A percentile compares a stretch with the other conserved stretches of the same genome.
Evolutionary conservation across 2,113 vertebrate species (phyloP).

Genomic region (Phoxinus phoxinus): DNA sequence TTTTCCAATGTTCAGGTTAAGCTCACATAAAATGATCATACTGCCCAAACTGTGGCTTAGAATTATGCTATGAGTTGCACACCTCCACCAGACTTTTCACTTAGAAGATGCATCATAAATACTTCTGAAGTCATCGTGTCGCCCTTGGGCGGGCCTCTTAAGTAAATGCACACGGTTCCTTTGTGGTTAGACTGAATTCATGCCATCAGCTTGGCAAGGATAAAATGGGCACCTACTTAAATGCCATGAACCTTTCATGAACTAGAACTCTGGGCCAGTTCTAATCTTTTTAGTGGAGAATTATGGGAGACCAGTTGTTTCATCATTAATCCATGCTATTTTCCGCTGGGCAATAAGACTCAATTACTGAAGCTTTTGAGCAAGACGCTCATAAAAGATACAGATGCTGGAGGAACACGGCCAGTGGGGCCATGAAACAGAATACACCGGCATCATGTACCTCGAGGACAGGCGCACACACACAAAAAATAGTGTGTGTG

Average conservation of each 20-base stretch:
- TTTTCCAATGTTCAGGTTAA: constrained; percentile 8
- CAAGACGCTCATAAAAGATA: constrained; percentile 60
- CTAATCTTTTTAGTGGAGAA: constrained; percentile 50
- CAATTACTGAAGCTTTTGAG: constrained; percentile 50
- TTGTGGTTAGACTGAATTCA: constrained; percentile 62
- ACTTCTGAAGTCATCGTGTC: constrained; percentile 32
- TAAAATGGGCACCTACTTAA: constrained; percentile 42
- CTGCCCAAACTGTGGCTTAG: not conserved
- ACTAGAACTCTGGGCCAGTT: constrained; percentile 47
- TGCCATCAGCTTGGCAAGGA: constrained; percentile 50
- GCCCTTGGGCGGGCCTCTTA: constrained; percentile 25
- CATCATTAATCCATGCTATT: constrained; percentile 59
- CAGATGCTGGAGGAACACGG: constrained; percentile 59
- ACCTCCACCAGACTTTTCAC: not conserved
- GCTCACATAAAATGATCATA: constrained; percentile 4
- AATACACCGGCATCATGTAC: constrained; percentile 45
- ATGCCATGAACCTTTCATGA: constrained; percentile 63
- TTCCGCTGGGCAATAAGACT: constrained; percentile 55
- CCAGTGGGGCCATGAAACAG: constrained; percentile 49
- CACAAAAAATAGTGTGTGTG: not conserved
- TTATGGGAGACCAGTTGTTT: constrained; percentile 48
- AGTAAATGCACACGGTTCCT: constrained; percentile 47
- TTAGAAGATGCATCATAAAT: constrained; percentile 37
- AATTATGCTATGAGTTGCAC: constrained; percentile 18
- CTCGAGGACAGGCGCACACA: constrained; percentile 40